Evolutionary conservation across 2,113 vertebrate species (phyloP).

Genomic region (Scalopus aquaticus): DNA sequence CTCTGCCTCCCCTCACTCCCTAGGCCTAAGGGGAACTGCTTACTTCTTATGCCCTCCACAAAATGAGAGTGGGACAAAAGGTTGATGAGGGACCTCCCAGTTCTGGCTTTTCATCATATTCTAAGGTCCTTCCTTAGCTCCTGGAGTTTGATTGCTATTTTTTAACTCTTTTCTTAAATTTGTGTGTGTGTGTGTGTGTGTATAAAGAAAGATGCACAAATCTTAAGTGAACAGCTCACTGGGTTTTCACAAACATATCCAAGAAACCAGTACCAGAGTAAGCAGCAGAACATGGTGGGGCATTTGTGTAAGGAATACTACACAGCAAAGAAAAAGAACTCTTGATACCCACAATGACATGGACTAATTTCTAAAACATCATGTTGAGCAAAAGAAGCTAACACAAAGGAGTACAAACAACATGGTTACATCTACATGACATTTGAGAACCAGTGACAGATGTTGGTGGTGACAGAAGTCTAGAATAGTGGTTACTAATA

Average conservation of each 20-base stretch:
- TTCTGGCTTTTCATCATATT: slow-evolving; percentile 17
- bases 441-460: background rate
- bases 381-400: background rate
- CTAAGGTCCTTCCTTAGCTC: background rate
- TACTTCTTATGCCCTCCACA: background rate
- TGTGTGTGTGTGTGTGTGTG: too few relatives aligned
- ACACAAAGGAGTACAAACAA: background rate
- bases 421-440: background rate
- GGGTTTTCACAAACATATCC: background rate
- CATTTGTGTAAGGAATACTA: background rate
- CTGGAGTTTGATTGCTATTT: background rate
- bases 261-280: background rate
- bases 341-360: background rate
- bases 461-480: background rate
- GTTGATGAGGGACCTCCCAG: background rate
- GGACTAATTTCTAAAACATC: background rate
- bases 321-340: background rate
- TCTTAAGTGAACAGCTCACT: background rate
- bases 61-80: background rate
- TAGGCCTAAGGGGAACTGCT: background rate
- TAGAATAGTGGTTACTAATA: background rate
- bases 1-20: background rate
- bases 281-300: background rate
- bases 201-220: background rate
- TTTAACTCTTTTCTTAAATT: background rate